phyloP scores from a whole-genome alignment of 2,113 vertebrate genomes.

The Bubalus kerabau region DNA sequence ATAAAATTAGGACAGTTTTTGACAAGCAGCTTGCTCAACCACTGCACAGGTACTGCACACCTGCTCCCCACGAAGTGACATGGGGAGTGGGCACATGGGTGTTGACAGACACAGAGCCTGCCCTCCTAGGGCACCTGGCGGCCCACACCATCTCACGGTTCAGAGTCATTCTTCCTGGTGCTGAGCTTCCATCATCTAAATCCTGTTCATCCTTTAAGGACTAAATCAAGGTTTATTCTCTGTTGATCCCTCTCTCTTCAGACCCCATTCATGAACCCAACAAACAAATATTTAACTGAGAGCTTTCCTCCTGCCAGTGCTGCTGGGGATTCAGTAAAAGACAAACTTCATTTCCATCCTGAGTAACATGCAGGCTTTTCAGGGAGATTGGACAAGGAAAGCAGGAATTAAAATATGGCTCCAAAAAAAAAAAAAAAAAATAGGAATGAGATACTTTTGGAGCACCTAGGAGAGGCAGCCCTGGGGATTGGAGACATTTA shows the following conservation, averaged over 20 bases:
- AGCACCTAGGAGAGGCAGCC: neutral
- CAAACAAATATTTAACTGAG: neutral
- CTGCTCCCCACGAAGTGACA: neutral
- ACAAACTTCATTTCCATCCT: neutral
- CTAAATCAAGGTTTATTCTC: neutral
- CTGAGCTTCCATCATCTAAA: neutral
- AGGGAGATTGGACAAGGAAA: neutral
- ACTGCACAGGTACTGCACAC: neutral
- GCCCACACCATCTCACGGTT: accelerated
- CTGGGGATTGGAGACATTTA: neutral
- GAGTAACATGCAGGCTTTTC: neutral
- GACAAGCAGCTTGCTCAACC: neutral
- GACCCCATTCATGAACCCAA: neutral
- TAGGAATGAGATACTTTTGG: neutral
- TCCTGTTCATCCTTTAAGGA: neutral
- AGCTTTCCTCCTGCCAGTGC: neutral
- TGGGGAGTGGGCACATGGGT: neutral
- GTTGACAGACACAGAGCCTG: too few species aligned
- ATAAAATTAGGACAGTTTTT: neutral
- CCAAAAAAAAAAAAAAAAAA: neutral
- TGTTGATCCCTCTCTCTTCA: neutral
- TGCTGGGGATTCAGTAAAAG: neutral
- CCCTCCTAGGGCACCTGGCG: too few species aligned
- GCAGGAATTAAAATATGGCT: neutral
- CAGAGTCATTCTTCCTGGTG: neutral